Conservation (phyloP, 2,888 invertebrate genomes). For the Pristionchus exspectatus region DNA sequence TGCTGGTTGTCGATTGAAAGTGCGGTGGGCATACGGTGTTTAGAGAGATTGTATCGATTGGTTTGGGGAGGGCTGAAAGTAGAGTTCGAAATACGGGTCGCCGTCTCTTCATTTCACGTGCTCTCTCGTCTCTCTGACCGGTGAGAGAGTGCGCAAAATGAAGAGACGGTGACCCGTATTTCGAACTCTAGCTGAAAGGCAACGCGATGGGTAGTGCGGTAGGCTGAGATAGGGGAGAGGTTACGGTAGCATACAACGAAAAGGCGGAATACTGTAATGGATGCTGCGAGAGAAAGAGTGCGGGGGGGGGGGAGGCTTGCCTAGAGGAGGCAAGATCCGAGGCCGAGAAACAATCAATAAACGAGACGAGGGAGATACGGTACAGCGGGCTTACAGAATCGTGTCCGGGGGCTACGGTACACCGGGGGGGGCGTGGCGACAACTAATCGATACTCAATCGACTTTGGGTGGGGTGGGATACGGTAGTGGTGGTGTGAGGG, state of each 20-base stretch:
- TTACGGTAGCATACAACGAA: constrained; percentile 38
- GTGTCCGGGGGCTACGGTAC: constrained; percentile 32
- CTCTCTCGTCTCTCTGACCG: too few relatives aligned
- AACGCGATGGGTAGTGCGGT: constrained; percentile 23
- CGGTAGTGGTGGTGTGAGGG: not conserved
- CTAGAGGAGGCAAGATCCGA: not conserved
- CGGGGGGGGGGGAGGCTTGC: constrained; percentile 17
- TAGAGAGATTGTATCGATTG: constrained; percentile 46
- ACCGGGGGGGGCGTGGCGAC: constrained; percentile 26
- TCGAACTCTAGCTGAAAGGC: constrained; percentile 45
- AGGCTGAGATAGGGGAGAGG: constrained; percentile 3
- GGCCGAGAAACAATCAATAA: constrained; percentile 33
- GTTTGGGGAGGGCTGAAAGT: too few relatives aligned
- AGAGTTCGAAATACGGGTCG: too few relatives aligned
- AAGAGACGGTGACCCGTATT: too few relatives aligned
- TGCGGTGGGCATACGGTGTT: constrained; percentile 43
- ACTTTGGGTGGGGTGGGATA: not conserved
- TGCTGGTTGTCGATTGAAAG: constrained; percentile 12
- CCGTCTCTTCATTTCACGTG: too few relatives aligned
- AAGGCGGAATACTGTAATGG: constrained; percentile 34
- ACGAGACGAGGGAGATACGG: not conserved
- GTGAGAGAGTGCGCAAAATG: too few relatives aligned
- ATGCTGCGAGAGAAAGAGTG: constrained; percentile 17
- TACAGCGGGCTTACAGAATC: constrained; percentile 22
- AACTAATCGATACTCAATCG: constrained; percentile 29